Evolutionary conservation across 2,113 vertebrate genomes (phyloP).

Genomic region (Pangasianodon gigas): DNA sequence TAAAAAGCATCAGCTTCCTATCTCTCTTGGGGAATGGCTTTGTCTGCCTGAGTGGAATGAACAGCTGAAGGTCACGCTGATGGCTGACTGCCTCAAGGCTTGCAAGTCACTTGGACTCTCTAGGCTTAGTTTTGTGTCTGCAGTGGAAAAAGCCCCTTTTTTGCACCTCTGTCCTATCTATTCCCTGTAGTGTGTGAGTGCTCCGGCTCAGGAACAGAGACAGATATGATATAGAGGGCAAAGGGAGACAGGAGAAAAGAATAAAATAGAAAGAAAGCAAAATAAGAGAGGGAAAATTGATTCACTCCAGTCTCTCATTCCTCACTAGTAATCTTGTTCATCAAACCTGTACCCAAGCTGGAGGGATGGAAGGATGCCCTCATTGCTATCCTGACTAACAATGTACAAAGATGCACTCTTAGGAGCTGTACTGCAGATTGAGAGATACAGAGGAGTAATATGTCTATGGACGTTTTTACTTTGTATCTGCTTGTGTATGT

Average conservation of each 20-base stretch:
- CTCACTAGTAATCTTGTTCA: conserved; percentile 52
- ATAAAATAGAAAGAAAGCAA: neutral
- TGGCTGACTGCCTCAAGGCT: conserved; percentile 12
- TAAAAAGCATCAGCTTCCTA: conserved; percentile 30
- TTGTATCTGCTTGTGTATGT: neutral
- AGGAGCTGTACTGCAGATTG: neutral
- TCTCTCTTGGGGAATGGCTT: conserved; percentile 21
- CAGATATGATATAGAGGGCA: conserved; percentile 9
- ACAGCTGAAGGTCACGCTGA: conserved; percentile 44
- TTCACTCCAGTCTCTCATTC: conserved; percentile 50
- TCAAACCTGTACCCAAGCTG: conserved; percentile 52
- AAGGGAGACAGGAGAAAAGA: neutral
- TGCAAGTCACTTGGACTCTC: conserved; percentile 10
- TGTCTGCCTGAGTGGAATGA: conserved; percentile 26
- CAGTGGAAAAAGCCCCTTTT: conserved; percentile 25
- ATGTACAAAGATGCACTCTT: conserved; percentile 6
- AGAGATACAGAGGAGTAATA: neutral
- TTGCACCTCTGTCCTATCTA: conserved; percentile 29
- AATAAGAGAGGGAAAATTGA: conserved; percentile 40
- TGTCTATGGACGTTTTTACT: conserved; percentile 14
- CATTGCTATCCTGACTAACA: neutral
- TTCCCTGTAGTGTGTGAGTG: conserved; percentile 30
- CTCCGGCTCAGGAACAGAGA: conserved; percentile 1
- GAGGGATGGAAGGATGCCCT: neutral
- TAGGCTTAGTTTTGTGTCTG: conserved; percentile 6